Evolutionary conservation across 2,888 invertebrate genomes (phyloP), one percentile per base, ranked within the genome.

Genomic region (Argyresthia goedartella): DNA sequence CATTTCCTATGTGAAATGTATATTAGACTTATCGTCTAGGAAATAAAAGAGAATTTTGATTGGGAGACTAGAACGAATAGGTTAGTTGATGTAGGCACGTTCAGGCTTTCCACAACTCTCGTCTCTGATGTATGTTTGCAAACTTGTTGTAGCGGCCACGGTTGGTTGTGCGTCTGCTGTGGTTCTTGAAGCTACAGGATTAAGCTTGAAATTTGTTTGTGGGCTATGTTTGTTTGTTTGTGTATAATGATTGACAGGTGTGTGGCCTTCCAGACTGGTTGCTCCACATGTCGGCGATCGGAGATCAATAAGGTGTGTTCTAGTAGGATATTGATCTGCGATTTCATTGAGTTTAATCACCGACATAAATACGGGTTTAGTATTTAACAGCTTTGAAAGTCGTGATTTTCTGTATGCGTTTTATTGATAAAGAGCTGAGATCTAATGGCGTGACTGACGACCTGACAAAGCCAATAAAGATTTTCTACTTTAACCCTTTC

Each of bases 101-200:
- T 13, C 39, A 44, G 44, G 50, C 53, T 53, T 53, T 53, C 53
- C 52, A 52, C 43, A 50, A 52, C 49, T 52, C 52, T 52, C 48
- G 25, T 36, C 36, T 48, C 48, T 35, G 10, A 10, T 35, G n/a
- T 36, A 36, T 36, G 13, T 48, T 15, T 25, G 16, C 34, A 25
- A 6, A n/a, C 25, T 34, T 33, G 13, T 11, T 47, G n/a, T n/a
- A n/a, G 10, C 47, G 25, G 33, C 47, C 47, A 47, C 34, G 14
- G 2, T 44, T 44, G 16, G 14, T 16, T 14, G 14, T 44, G 33
- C 47, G 25, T 8, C 13, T 36, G 11, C 13, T 35, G 36, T 15
- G 35, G 15, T 35, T 9, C 36, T 36, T 48, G 14, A 9, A 4
- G 7, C 14, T 14, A 10, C 14, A 9, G 25, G n/a, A 14, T 15